Base-by-base conservation (phyloP, 2,888 invertebrate species). In the Arrhopalites spinosus region DNA sequence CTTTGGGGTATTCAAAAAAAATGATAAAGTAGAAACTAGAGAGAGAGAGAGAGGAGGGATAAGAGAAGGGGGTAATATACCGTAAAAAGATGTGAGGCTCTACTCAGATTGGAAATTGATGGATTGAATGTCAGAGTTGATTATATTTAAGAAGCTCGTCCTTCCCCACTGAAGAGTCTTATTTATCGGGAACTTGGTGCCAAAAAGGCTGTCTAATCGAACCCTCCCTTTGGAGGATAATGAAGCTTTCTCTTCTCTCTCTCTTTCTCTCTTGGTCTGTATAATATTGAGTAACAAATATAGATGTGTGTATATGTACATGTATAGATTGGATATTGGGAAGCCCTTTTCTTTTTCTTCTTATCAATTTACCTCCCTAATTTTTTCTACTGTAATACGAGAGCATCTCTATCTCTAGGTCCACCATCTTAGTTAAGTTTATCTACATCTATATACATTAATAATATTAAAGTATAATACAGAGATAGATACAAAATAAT, bases 61-160 rank as follows among this genome's bases (percentile, higher is more conserved):
- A 56, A 56, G n/a, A 56, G 23, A 20, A 56, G 56, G 23, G 23
- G 23, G 56, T 20, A 3, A 56, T n/a, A 56, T 56, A 56, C 20
- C n/a, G 15, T 20, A n/a, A 56, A 29, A 61, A 29, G 15, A 3
- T 27, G 29, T 25, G 29, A 23, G 25, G 2, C 3, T 27, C 3
- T 67, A 23, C 50, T 53, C 23, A 45, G 45, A 73, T 47, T 73
- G 29, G 47, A 73, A 64, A 73, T 67, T 73, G 73, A 67, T 67
- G 67, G 73, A 67, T 73, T 66, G 67, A 67, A 73, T 73, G 66
- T 67, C 73, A 66, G 50, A 36, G 20, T n/a, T 29, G 29, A 61
- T 25, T 13, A 61, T 61, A 27, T 20, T 50, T n/a, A 50, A 23
- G n/a, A 13, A 27, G 36, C 36, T 36, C 36, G 36, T 36, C 36